Percentiles rank a stretch among this genome's conserved stretches.
These are phyloP conservation scores for Arnoldichthys spilopterus DNA, from an alignment of 2,797 vertebrate species.

Conservation along the genomic window DNA sequence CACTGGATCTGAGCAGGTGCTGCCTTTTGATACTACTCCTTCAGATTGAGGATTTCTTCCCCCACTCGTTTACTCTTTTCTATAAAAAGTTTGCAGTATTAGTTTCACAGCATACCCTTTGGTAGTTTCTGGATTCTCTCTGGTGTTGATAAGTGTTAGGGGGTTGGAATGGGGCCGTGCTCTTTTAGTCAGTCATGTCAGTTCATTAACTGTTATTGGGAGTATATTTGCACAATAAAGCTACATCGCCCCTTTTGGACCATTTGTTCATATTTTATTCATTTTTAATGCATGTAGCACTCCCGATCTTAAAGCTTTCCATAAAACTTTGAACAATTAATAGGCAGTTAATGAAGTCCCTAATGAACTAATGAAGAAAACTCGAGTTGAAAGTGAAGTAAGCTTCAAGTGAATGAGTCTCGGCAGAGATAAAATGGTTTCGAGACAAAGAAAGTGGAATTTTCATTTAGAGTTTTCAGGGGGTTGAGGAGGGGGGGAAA, in stretches of 20 bases:
- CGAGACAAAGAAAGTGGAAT: not conserved
- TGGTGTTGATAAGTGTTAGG: not conserved
- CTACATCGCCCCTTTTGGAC: constrained; percentile 5
- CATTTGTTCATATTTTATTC: constrained; percentile 23
- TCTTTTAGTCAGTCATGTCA: constrained; percentile 14
- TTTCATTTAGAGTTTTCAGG: not conserved
- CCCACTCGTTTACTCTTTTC: not conserved
- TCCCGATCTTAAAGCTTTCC: constrained; percentile 27
- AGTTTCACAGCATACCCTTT: constrained; percentile 1
- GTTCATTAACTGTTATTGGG: constrained; percentile 21
- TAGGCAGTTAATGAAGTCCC: constrained; percentile 50
- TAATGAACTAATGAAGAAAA: constrained; percentile 29
- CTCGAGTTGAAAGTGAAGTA: constrained; percentile 30
- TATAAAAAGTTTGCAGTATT: not conserved
- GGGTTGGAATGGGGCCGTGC: too few species aligned
- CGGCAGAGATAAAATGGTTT: constrained; percentile 18
- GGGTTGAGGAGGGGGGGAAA: not conserved
- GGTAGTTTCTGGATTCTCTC: constrained; percentile 15
- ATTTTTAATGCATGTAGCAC: not conserved
- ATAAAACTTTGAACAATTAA: constrained; percentile 45
- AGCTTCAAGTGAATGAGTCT: constrained; percentile 36
- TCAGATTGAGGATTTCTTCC: not conserved
- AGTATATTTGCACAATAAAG: constrained; percentile 38
- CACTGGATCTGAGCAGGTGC: not conserved
- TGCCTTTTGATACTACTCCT: constrained; percentile 9